A percentile compares a stretch with the other conserved stretches of the same genome.
phyloP scores from a whole-genome alignment of 1,140 invertebrate species.

The Drosophila orena region DNA sequence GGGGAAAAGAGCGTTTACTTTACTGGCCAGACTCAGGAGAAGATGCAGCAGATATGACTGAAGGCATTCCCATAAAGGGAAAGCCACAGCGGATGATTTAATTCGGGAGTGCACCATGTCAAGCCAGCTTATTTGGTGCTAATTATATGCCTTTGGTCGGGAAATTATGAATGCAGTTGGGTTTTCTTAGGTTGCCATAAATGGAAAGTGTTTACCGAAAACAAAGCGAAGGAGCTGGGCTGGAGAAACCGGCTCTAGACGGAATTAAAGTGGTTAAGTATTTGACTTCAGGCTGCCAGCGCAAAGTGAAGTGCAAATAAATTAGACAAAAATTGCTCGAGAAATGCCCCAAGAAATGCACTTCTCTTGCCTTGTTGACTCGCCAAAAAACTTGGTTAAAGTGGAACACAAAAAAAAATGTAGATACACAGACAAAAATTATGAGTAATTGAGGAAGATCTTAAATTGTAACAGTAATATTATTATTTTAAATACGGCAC shows the following conservation, averaged over 20 bases:
- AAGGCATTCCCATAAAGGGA: conserved; percentile 24
- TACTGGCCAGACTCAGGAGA: conserved; percentile 3
- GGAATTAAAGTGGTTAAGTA: conserved; percentile 58
- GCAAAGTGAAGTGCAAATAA: conserved; percentile 73
- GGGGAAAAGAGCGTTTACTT: conserved; percentile 18
- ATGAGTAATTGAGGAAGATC: too few relatives aligned
- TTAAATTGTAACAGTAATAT: too few relatives aligned
- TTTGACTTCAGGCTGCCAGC: conserved; percentile 37
- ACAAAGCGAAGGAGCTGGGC: background rate
- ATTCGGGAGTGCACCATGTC: conserved; percentile 53
- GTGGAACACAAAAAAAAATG: background rate
- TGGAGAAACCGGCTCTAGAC: conserved; percentile 6
- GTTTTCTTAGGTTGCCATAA: conserved; percentile 36
- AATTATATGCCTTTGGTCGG: conserved; percentile 47
- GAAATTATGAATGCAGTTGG: conserved; percentile 56
- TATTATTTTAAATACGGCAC: too few relatives aligned
- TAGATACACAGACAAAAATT: background rate
- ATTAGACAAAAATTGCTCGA: conserved; percentile 58
- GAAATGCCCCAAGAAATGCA: conserved; percentile 58
- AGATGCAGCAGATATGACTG: conserved; percentile 22
- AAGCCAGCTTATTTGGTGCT: conserved; percentile 55
- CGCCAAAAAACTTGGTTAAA: conserved; percentile 26
- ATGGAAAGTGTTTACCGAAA: conserved; percentile 27
- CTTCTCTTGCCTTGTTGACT: conserved; percentile 46
- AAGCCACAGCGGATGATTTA: conserved; percentile 58